Evolutionary conservation across 2,888 invertebrate species (phyloP).

Genomic region (Plutella xylostella): DNA sequence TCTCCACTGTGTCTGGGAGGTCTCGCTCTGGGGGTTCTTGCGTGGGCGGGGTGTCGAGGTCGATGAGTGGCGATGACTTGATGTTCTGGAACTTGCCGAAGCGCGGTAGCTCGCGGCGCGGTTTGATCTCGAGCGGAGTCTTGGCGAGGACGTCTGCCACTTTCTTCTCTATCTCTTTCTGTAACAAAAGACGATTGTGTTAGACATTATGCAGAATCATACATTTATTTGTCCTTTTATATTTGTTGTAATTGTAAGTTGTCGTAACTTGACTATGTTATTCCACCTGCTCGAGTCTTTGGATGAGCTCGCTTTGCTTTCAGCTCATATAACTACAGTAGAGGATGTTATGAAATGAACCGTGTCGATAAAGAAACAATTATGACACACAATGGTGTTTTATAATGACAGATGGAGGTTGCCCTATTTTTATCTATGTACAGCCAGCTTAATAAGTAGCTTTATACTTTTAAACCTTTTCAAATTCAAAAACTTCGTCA

Average conservation of each 20-base stretch:
- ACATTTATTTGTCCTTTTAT: not conserved
- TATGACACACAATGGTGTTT: no score
- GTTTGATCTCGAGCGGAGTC: slow-evolving; percentile 76
- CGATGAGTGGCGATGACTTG: slow-evolving; percentile 37
- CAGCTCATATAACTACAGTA: no score
- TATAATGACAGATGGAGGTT: no score
- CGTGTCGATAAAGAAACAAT: no score
- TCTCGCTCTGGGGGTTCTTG: not conserved
- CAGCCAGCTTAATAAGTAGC: no score
- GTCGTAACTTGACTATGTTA: not conserved
- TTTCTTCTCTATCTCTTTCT: slow-evolving; percentile 80
- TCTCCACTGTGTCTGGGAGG: not conserved
- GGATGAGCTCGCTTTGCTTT: no score
- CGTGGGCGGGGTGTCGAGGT: slow-evolving; percentile 23
- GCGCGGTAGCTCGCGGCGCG: slow-evolving; percentile 42
- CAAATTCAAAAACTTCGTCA: no score
- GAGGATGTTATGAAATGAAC: no score
- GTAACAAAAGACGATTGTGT: slow-evolving; percentile 15
- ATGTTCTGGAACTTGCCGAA: slow-evolving; percentile 38
- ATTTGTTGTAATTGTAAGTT: not conserved
- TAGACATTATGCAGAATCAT: not conserved
- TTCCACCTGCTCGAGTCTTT: no score
- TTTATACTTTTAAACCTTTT: no score
- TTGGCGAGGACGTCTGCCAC: slow-evolving; percentile 78
- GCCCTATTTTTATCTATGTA: no score